These are phyloP conservation scores for Cyclophora albipunctata DNA, from an alignment of 2,888 invertebrate genomes.

Conservation along the genomic window DNA sequence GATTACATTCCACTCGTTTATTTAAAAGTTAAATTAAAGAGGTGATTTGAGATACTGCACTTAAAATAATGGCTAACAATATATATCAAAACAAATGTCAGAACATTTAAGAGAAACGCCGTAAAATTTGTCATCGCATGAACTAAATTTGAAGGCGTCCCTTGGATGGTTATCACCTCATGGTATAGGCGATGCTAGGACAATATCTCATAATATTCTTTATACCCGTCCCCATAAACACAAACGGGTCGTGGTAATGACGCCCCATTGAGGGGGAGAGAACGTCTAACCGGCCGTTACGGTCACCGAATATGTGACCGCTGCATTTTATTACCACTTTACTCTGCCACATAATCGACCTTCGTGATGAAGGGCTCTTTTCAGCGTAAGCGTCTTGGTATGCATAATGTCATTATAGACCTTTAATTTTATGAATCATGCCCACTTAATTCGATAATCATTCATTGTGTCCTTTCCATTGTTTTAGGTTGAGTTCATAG, in stretches of 20 bases:
- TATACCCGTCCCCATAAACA: conserved; percentile 71
- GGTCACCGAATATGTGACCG: conserved; percentile 72
- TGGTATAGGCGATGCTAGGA: conserved; percentile 60
- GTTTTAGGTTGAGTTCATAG: conserved; percentile 82
- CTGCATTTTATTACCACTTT: conserved; percentile 76
- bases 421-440: background rate
- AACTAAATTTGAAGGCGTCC: conserved; percentile 50
- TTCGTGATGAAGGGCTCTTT: conserved; percentile 69
- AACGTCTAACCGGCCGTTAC: conserved; percentile 67
- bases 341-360: conserved; percentile 73
- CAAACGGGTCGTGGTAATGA: conserved; percentile 70
- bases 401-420: conserved; percentile 14
- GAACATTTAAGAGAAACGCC: conserved; percentile 23
- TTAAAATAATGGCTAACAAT: background rate
- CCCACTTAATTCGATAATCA: no score
- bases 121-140: conserved; percentile 51
- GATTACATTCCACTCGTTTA: conserved; percentile 9
- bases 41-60: background rate
- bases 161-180: conserved; percentile 66
- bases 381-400: conserved; percentile 53
- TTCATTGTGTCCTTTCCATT: conserved; percentile 25
- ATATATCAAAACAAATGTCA: conserved; percentile 13
- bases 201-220: conserved; percentile 74
- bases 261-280: conserved; percentile 57
- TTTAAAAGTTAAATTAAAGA: conserved; percentile 4